These are phyloP conservation scores for Dascyllus trimaculatus DNA, from an alignment of 2,113 vertebrate species.

Conservation along the genomic window DNA sequence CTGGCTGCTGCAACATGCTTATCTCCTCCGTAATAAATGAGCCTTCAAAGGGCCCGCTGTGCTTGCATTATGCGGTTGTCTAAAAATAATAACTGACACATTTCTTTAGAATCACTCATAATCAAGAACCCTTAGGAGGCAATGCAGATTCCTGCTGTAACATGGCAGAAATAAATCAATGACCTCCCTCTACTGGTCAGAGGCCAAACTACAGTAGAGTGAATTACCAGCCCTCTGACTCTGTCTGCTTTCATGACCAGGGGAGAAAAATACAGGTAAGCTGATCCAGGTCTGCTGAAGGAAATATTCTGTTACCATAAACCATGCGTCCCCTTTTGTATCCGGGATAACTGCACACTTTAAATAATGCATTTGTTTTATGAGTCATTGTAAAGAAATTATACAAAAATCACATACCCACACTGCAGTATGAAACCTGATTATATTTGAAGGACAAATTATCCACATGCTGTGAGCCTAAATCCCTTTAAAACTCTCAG, in stretches of 20 bases:
- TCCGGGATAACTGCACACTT: background rate
- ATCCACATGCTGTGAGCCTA: constrained; percentile 2
- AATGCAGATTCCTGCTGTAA: constrained; percentile 67
- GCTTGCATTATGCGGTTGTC: constrained; percentile 79
- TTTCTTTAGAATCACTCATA: constrained; percentile 82
- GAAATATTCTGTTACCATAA: constrained; percentile 7
- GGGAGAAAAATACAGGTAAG: constrained; percentile 1
- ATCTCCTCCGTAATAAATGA: constrained; percentile 84
- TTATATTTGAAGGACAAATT: constrained; percentile 37
- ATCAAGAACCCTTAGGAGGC: constrained; percentile 68
- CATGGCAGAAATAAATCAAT: constrained; percentile 78
- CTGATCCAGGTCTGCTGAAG: constrained; percentile 6
- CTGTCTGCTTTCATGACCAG: constrained; percentile 23
- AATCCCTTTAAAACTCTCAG: constrained; percentile 37
- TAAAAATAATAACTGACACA: constrained; percentile 86
- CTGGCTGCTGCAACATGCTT: constrained; percentile 75
- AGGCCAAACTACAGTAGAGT: constrained; percentile 77
- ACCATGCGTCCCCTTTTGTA: background rate
- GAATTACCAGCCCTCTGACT: constrained; percentile 40
- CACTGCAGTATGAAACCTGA: background rate
- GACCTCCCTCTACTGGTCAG: constrained; percentile 85
- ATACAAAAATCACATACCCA: background rate
- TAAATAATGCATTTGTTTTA: constrained; percentile 5
- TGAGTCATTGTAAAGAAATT: background rate
- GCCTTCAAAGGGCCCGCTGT: constrained; percentile 73